Evolutionary conservation across 2,888 invertebrate genomes (phyloP), one percentile per base, ranked within the genome.

Genomic region (Heliconius cydno): DNA sequence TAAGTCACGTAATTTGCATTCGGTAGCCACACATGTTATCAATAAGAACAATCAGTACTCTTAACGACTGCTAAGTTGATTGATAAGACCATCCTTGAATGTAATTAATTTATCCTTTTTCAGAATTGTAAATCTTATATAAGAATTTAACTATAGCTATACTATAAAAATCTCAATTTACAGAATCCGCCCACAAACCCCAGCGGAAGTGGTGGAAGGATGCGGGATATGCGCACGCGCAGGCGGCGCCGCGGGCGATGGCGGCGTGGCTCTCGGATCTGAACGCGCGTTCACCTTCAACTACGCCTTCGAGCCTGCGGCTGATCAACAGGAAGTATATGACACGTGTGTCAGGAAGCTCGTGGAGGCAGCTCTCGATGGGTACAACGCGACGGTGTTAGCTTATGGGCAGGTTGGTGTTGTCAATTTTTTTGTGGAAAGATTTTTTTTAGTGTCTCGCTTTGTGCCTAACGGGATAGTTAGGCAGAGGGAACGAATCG

Each of bases 251-350:
- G 97, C 98, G 1, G 98, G 97, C 67, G 98, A 99, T 87, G 98
- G 98, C 0, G 98, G 98, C 90, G 97, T 99, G 63, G 97, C 98
- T 84, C 96, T 99, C 68, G 99, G 99, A 78, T 97, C 97, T 65
- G 99, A 99, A 93, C 98, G 99, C 88, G 97, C 98, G 72, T 99
- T 99, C 95, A 99, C 99, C 38, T 99, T 98, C 94, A 99, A 99
- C 94, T 97, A 97, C 92, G 99, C 99, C 71, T 99, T 98, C 92
- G 98, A 99, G 91, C 97, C 97, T 78, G 95, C 95, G 79, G 95
- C 97, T 68, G 92, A 92, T 77, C 99, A 99, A 93, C 96, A 92
- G 84, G 92, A 95, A 76, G 96, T 99, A 41, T 99, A 99, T 91
- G 96, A 97, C 71, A 96, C 96, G 19, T 98, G 98, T 88, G 98